These are phyloP conservation scores for Syngnathus floridae DNA, from an alignment of 2,113 vertebrate genomes.

Conservation along the genomic window DNA sequence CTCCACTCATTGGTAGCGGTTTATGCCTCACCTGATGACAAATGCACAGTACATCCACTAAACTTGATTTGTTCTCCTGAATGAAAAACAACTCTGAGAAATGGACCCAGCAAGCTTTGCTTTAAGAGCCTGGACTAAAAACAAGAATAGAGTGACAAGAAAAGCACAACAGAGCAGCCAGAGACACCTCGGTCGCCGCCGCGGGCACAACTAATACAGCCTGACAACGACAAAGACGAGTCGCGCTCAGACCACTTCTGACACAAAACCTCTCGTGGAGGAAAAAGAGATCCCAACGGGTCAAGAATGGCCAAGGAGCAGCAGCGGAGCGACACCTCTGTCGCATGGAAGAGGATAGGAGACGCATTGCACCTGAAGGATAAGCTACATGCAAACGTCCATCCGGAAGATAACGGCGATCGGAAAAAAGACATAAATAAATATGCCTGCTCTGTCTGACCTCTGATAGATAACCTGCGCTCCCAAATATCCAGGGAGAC, in stretches of 20 bases:
- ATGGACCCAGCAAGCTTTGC: neutral
- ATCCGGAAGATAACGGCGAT: neutral
- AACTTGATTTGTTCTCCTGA: neutral
- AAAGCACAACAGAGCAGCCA: conserved; percentile 61
- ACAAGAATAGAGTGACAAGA: conserved; percentile 40
- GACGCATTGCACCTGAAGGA: conserved; percentile 34
- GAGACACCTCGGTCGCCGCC: conserved; percentile 65
- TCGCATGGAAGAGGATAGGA: conserved; percentile 30
- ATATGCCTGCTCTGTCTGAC: conserved; percentile 2
- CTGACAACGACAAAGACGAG: conserved; percentile 60
- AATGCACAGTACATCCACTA: neutral
- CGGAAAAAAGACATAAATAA: no score
- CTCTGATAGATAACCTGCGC: conserved; percentile 10
- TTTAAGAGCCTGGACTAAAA: conserved; percentile 17
- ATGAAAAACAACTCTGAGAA: neutral
- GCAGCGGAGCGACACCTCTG: conserved; percentile 23
- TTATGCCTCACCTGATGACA: neutral
- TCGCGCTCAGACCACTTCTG: conserved; percentile 20
- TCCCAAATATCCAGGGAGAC: neutral
- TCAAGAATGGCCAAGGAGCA: conserved; percentile 29
- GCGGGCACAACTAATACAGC: conserved; percentile 60
- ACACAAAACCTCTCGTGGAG: conserved; percentile 33
- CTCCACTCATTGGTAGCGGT: neutral
- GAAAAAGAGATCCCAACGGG: conserved; percentile 30
- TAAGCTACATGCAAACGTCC: neutral